phyloP scores from a whole-genome alignment of 2,888 invertebrate genomes.

The Piscicola geometra region DNA sequence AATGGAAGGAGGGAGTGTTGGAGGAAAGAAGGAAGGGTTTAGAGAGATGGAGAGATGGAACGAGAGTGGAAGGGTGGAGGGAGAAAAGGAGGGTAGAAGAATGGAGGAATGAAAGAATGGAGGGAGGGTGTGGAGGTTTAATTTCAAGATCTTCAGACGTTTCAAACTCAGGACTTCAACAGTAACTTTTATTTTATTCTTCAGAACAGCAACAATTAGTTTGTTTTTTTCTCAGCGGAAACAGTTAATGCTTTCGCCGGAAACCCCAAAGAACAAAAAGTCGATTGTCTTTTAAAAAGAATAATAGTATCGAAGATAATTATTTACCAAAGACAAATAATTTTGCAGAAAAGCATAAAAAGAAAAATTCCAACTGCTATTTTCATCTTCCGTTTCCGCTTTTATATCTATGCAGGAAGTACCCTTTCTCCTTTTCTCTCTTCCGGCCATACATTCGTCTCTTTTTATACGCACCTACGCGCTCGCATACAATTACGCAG shows the following conservation, averaged over 20 bases:
- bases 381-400: conserved; percentile 10
- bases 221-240: no score
- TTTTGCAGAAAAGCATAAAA: neutral
- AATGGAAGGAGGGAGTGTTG: neutral
- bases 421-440: neutral
- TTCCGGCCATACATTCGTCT: neutral
- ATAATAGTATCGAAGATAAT: neutral
- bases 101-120: neutral
- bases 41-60: neutral
- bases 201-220: no score
- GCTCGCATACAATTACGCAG: neutral
- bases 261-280: no score
- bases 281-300: neutral
- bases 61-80: neutral
- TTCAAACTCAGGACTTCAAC: no score
- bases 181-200: no score
- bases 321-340: neutral
- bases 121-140: conserved; percentile 6
- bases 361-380: neutral
- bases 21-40: neutral
- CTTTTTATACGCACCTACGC: neutral
- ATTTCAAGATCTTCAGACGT: no score
- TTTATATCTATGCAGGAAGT: conserved; percentile 9
- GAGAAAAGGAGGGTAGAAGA: conserved; percentile 1
- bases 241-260: no score